A percentile compares a stretch with the other conserved stretches of the same genome.
phyloP scores from a whole-genome alignment of 2,113 vertebrate species.

The Oncorhynchus mykiss region DNA sequence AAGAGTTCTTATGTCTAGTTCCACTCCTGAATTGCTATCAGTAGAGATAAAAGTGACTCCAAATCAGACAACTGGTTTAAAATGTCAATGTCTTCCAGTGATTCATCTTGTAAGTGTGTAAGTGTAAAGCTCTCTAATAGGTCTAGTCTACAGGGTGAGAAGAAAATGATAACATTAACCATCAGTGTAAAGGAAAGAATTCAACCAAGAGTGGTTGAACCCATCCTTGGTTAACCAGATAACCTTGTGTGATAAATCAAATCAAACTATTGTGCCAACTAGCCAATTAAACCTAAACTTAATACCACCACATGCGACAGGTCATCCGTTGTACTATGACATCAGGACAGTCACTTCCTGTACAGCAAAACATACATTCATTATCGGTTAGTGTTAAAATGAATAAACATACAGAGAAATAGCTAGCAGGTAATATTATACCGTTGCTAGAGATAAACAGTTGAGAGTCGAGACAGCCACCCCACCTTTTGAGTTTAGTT shows the following conservation, averaged over 20 bases:
- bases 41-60: conserved; percentile 8
- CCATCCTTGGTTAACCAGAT: conserved; percentile 4
- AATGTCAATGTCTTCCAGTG: conserved; percentile 35
- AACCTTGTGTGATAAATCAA: conserved; percentile 24
- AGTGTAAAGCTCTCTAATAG: background rate
- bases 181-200: conserved; percentile 25
- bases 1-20: conserved; percentile 26
- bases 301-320: conserved; percentile 44
- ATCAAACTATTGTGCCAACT: conserved; percentile 46
- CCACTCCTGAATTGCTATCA: conserved; percentile 43
- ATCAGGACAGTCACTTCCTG: conserved; percentile 72
- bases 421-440: conserved; percentile 65
- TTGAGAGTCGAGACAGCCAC: conserved; percentile 64
- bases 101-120: conserved; percentile 32
- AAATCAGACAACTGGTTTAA: background rate
- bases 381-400: conserved; percentile 76
- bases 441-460: conserved; percentile 67
- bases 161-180: background rate
- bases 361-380: conserved; percentile 81
- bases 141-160: conserved; percentile 6
- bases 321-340: conserved; percentile 62
- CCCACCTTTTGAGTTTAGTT: conserved; percentile 41
- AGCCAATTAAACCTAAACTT: conserved; percentile 41
- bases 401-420: conserved; percentile 61
- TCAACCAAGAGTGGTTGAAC: conserved; percentile 24